Conservation (phyloP, 2,888 invertebrate species). For the Plagodis pulveraria region DNA sequence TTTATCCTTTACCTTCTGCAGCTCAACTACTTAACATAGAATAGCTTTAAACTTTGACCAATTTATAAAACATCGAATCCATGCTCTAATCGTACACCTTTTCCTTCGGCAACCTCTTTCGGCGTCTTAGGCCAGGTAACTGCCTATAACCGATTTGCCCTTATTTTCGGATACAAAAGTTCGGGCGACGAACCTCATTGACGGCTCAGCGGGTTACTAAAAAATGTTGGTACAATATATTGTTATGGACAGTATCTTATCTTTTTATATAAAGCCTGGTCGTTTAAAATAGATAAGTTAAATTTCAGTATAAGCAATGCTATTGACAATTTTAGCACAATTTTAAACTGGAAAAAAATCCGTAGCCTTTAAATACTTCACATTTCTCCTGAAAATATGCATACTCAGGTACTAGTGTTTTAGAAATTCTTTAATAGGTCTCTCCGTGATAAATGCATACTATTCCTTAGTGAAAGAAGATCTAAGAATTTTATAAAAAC, state of each 20-base stretch:
- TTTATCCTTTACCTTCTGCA: neutral
- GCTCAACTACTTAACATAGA: neutral
- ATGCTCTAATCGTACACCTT: conserved; percentile 1
- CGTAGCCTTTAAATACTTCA: no score
- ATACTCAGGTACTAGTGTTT: no score
- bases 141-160: conserved; percentile 20
- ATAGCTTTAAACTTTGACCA: conserved; percentile 1
- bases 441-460: no score
- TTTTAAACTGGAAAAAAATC: no score
- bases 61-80: conserved; percentile 10
- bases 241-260: conserved; percentile 7
- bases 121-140: conserved; percentile 16
- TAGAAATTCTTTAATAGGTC: no score
- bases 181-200: conserved; percentile 33
- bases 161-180: conserved; percentile 38
- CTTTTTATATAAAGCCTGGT: neutral
- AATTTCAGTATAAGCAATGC: no score
- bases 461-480: no score
- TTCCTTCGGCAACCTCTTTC: conserved; percentile 10
- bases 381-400: no score
- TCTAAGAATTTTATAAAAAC: no score
- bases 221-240: conserved; percentile 22
- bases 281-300: no score
- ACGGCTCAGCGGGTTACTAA: conserved; percentile 24
- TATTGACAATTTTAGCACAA: no score